Conservation (phyloP, 2,797 vertebrate species). For the Monodelphis domestica region DNA sequence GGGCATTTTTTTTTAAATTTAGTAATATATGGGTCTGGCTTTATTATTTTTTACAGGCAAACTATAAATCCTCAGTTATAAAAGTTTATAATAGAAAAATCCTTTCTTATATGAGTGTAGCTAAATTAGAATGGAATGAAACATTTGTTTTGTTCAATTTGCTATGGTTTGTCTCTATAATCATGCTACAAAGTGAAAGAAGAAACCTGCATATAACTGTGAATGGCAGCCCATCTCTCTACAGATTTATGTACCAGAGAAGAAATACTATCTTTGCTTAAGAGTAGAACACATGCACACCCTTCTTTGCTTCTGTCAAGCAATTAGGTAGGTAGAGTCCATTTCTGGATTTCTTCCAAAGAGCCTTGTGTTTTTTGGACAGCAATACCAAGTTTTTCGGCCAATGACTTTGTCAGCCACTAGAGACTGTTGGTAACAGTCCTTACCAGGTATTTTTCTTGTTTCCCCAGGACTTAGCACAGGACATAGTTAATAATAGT, state of each 20-base stretch:
- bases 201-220: neutral
- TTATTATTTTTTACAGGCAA: slow-evolving; percentile 64
- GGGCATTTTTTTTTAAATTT: neutral
- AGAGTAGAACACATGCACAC: neutral
- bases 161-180: neutral
- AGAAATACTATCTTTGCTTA: neutral
- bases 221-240: neutral
- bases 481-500: neutral
- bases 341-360: neutral
- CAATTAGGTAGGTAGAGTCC: neutral
- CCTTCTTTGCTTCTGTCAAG: neutral
- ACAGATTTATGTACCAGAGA: neutral
- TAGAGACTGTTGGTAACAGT: neutral
- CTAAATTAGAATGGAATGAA: neutral
- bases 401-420: neutral
- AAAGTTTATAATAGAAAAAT: slow-evolving; percentile 55
- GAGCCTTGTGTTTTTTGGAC: neutral
- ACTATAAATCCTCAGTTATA: slow-evolving; percentile 44
- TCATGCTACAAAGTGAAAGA: neutral
- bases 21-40: neutral
- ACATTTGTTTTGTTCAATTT: neutral
- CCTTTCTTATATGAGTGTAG: neutral
- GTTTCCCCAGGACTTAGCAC: neutral
- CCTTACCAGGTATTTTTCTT: neutral
- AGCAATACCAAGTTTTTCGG: neutral